phyloP scores from a whole-genome alignment of 2,113 vertebrate species.

The Gallinago undulata region DNA sequence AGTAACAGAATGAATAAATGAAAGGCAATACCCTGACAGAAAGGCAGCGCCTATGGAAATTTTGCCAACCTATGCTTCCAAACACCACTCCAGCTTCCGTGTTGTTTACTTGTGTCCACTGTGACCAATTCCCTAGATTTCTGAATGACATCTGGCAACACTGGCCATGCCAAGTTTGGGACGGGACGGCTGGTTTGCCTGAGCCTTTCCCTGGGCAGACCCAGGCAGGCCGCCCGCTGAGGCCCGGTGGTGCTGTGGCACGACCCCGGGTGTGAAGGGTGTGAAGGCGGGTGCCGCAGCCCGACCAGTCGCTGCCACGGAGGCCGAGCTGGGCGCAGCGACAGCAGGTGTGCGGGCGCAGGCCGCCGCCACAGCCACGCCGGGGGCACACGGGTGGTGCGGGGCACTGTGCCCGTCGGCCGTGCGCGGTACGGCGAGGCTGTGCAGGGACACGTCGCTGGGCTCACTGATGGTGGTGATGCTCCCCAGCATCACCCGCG shows the following conservation, averaged over 20 bases:
- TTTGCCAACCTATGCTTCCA: not conserved
- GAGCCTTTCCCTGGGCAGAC: accelerated
- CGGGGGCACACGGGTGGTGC: accelerated
- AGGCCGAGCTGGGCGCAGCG: not conserved
- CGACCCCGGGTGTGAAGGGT: accelerated
- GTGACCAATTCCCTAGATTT: not conserved
- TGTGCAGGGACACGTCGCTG: too few relatives aligned
- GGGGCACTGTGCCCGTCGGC: accelerated
- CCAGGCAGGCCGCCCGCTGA: not conserved
- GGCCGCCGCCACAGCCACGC: not conserved
- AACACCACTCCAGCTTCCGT: not conserved
- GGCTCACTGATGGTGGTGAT: accelerated
- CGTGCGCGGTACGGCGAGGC: accelerated
- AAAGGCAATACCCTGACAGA: not conserved
- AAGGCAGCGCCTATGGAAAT: not conserved
- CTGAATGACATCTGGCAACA: not conserved
- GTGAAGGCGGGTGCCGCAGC: accelerated
- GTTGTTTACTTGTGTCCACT: not conserved
- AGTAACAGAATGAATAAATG: not conserved
- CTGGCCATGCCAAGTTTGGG: not conserved
- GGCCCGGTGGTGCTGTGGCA: accelerated
- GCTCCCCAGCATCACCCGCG: not conserved
- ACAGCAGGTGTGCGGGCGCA: accelerated
- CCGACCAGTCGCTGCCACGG: accelerated
- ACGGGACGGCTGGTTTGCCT: accelerated